Evolutionary conservation across 2,888 invertebrate genomes (phyloP), one percentile per base, ranked within the genome.

Genomic region (Polydrusus tereticollis): DNA sequence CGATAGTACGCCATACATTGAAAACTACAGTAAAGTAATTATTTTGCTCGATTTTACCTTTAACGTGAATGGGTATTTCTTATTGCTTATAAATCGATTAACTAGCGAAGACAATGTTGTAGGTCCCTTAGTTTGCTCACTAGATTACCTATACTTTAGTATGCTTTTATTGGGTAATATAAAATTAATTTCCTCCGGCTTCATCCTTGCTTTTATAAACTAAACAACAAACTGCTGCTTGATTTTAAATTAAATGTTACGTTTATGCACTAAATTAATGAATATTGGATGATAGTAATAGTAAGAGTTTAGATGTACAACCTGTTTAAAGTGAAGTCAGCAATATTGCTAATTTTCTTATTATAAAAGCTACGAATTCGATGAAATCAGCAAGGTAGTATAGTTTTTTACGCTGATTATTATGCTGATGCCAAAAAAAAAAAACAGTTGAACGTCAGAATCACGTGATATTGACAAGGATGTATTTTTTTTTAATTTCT

Each of bases 131-230:
- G 50, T 26, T 50, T 50, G 50, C 26, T 26, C 26, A 26, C n/a
- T 6, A 50, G 50, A 50, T 50, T 50, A 26, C 50, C 50, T 50
- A 26, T 23, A 50, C 50, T 50, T 50, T n/a, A 50, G 50, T 50
- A 23, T 50, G 26, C 26, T 50, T 50, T 50, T 50, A 50, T 50
- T 50, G 14, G 43, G 50, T 26, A 50, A 50, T 50, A 50, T 50
- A 50, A 50, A 50, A 50, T 50, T 50, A 50, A 50, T 50, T 50
- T 26, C 26, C 50, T 50, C 50, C 26, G 14, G 50, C 50, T 50
- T 50, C 26, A 50, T 50, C 50, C 50, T 20, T 18, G 45, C 50
- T 50, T 50, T 50, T 50, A 50, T 50, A 23, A 50, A 26, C 50
- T 50, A 14, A n/a, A 23, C 26, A 50, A 26, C 50, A 50, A 50